phyloP scores from a whole-genome alignment of 2,797 vertebrate genomes.

The Clamator glandarius region DNA sequence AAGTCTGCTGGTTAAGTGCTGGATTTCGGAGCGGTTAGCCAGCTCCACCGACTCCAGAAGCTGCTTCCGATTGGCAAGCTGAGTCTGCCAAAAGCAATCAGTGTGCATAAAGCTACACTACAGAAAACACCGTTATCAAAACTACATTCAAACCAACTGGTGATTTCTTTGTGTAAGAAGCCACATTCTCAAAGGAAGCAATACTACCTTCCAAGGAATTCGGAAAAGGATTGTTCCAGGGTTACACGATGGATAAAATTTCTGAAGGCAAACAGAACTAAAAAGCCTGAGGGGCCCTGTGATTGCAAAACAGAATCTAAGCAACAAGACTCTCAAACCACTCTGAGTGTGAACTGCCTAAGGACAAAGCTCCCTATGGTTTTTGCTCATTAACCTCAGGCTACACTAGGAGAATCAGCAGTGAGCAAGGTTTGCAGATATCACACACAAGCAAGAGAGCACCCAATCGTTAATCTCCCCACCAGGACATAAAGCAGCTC shows the following conservation, averaged over 20 bases:
- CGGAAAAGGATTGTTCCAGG: not conserved
- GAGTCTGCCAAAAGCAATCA: constrained; percentile 65
- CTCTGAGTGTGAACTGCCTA: not conserved
- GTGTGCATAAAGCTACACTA: not conserved
- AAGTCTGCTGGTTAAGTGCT: constrained; percentile 81
- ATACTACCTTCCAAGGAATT: not conserved
- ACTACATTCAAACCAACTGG: not conserved
- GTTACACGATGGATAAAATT: not conserved
- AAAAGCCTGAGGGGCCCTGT: not conserved
- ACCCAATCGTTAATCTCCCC: not conserved
- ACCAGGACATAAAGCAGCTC: not conserved
- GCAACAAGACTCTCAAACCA: not conserved
- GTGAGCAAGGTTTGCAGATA: not conserved
- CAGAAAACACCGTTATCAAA: not conserved
- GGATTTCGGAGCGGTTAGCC: constrained; percentile 82
- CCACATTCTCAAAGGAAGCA: not conserved
- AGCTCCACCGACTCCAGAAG: constrained; percentile 81
- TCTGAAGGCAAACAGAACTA: not conserved
- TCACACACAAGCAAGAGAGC: not conserved
- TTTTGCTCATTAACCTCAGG: not conserved
- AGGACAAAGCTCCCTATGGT: not conserved
- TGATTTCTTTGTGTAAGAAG: not conserved
- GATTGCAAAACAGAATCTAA: not conserved
- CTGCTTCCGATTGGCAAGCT: constrained; percentile 79
- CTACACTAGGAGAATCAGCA: not conserved